Evolutionary conservation across 2,113 vertebrate genomes (phyloP), one percentile per base, ranked within the genome.

Genomic region (Chloebia gouldiae): DNA sequence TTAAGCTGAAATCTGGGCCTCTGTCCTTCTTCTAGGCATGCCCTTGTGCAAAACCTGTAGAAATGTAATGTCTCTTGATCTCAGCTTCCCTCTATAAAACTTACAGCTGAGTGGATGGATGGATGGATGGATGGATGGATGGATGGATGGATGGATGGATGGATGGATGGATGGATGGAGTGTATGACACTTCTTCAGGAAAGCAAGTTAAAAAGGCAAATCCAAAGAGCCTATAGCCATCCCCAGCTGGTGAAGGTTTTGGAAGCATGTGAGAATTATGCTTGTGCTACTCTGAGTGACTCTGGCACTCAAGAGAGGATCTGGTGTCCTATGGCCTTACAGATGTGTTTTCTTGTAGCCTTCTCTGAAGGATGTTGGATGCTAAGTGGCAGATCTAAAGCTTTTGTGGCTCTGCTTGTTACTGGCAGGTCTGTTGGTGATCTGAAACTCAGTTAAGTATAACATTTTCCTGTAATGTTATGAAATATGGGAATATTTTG

Each of bases 1-100:
- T 65, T 69, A 44, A 88, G 19, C 13, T n/a, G 28, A 68, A 31
- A 13, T 11, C 40, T 31, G 33, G 25, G 8, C 21, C 4, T 57
- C 16, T 1, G 0, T 12, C 11, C 21, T 56, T 49, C 31, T 84
- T 3, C 56, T 33, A 5, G n/a, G 3, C 7, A 20, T 25, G 7
- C 73, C 6, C 10, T 9, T 23, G 60, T 47, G 25, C 37, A 86
- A 86, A 91, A 19, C 5, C 22, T 33, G 8, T 14, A 7, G 47
- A 50, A 66, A 49, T 20, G 5, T 10, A 47, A 18, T 18, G 22
- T 42, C 15, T 49, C 9, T 61, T 64, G 51, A n/a, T 30, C 7
- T 70, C n/a, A 63, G n/a, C 20, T 70, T 82, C 44, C 14, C 8
- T 53, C 21, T 57, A 4, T 42, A 31, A 42, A 10, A 18, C 22